Percentiles rank a stretch among this genome's conserved stretches.
phyloP scores from a whole-genome alignment of 2,797 vertebrate species.

The Helicolenus hilgendorfi region DNA sequence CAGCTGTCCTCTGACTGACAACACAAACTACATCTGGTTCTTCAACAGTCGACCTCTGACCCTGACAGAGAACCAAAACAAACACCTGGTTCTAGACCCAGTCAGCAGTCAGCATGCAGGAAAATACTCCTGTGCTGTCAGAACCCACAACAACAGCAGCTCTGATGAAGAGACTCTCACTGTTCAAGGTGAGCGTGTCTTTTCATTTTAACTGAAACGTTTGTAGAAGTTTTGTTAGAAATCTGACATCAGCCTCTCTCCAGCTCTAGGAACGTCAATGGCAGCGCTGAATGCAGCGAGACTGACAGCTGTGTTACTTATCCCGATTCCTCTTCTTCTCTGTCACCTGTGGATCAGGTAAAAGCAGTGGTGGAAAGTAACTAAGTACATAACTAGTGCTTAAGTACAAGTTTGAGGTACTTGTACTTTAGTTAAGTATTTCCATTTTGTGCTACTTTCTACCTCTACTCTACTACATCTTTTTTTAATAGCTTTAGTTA shows the following conservation, averaged over 20 bases:
- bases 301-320: not conserved
- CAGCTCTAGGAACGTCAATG: not conserved
- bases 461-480: too few species aligned
- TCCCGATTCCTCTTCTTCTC: not conserved
- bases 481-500: too few species aligned
- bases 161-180: slow-evolving; percentile 6
- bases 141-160: not conserved
- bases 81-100: slow-evolving; percentile 15
- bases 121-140: slow-evolving; percentile 27
- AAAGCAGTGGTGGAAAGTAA: not conserved
- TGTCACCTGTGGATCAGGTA: slow-evolving; percentile 14
- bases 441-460: too few species aligned
- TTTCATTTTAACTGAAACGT: too few species aligned
- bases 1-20: slow-evolving; percentile 46
- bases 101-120: slow-evolving; percentile 8
- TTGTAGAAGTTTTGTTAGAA: too few species aligned
- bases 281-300: not conserved
- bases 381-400: too few species aligned
- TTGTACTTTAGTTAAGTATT: too few species aligned
- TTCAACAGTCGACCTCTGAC: slow-evolving; percentile 11
- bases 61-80: not conserved
- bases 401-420: too few species aligned
- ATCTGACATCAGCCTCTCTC: not conserved
- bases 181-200: slow-evolving; percentile 22
- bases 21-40: slow-evolving; percentile 36